These are phyloP conservation scores for Bambusicola thoracicus DNA, from an alignment of 2,113 vertebrate species.

Conservation along the genomic window DNA sequence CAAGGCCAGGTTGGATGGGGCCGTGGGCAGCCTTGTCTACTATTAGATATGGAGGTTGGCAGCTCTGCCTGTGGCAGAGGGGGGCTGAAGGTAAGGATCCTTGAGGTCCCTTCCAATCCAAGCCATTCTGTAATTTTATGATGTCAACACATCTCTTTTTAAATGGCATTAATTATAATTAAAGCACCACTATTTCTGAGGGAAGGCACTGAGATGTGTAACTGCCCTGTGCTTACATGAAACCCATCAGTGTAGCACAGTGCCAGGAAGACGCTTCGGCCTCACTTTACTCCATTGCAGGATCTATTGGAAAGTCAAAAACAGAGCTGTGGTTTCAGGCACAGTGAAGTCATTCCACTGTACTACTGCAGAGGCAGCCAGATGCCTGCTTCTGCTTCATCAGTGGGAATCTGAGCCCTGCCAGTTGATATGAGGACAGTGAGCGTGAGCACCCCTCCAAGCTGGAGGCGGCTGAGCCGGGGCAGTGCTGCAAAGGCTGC, in stretches of 20 bases:
- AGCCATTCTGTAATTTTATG: too few relatives aligned
- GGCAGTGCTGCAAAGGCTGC: too few relatives aligned
- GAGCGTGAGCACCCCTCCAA: rapidly evolving
- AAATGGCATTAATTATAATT: neutral
- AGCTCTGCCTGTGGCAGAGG: too few relatives aligned
- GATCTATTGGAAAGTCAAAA: neutral
- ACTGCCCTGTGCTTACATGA: neutral
- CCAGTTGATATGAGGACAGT: neutral
- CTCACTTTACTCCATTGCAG: neutral
- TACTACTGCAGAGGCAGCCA: rapidly evolving
- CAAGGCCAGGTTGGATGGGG: too few relatives aligned
- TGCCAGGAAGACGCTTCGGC: neutral
- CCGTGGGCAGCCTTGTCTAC: too few relatives aligned
- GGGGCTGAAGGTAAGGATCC: too few relatives aligned
- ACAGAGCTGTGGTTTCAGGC: neutral
- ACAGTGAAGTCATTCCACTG: neutral
- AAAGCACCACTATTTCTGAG: neutral
- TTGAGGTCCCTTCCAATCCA: too few relatives aligned
- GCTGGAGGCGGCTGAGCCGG: too few relatives aligned
- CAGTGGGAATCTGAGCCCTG: neutral
- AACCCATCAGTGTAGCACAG: neutral
- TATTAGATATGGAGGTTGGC: too few relatives aligned
- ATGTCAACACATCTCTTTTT: neutral
- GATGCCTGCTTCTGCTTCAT: neutral
- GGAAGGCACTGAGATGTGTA: neutral